Evolutionary conservation across 1,140 invertebrate species (phyloP).

Genomic region (Drosophila mauritiana): DNA sequence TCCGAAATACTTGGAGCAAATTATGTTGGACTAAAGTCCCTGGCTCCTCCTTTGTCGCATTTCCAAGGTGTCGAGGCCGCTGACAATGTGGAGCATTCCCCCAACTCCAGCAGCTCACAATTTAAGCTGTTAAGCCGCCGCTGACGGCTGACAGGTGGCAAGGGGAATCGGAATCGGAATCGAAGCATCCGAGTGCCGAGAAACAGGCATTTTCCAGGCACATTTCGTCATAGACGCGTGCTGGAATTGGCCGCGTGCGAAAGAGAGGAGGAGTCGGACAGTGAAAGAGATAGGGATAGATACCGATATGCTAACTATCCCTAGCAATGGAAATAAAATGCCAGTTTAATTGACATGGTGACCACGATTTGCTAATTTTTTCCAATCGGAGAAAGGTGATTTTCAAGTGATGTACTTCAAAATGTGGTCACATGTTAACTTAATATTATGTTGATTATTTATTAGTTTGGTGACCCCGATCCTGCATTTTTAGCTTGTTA

Average conservation of each 20-base stretch:
- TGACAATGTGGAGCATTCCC: constrained; percentile 61
- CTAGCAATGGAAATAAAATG: too few relatives aligned
- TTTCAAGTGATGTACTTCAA: too few relatives aligned
- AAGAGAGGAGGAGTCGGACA: background rate
- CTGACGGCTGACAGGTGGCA: constrained; percentile 72
- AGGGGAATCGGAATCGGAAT: constrained; percentile 15
- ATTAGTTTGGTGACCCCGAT: background rate
- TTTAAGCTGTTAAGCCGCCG: constrained; percentile 66
- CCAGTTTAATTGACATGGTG: too few relatives aligned
- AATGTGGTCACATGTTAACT: too few relatives aligned
- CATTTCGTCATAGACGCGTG: constrained; percentile 67
- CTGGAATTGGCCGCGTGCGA: constrained; percentile 55
- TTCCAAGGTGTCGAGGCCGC: constrained; percentile 55
- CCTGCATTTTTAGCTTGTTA: too few relatives aligned
- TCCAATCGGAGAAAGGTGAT: too few relatives aligned
- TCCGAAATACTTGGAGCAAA: constrained; percentile 61
- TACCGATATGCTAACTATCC: background rate
- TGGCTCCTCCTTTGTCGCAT: constrained; percentile 21
- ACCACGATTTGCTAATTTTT: too few relatives aligned
- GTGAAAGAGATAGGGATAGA: background rate
- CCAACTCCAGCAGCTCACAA: background rate
- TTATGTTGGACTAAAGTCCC: constrained; percentile 54
- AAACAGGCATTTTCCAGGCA: constrained; percentile 33
- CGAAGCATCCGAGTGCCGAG: constrained; percentile 5
- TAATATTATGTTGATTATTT: background rate